phyloP scores from a whole-genome alignment of 2,113 vertebrate genomes.

The Paramisgurnus dabryanus region DNA sequence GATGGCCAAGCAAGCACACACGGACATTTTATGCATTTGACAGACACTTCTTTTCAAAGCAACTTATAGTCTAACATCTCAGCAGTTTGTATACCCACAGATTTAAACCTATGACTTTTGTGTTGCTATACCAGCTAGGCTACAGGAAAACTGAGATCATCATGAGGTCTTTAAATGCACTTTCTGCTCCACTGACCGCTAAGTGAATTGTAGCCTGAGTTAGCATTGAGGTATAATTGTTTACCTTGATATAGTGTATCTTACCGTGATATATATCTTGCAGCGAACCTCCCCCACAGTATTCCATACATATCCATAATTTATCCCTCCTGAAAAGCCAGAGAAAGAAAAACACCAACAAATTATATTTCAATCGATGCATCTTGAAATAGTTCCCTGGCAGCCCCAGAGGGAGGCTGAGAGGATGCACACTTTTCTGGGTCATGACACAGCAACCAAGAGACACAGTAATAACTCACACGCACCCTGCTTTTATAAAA shows the following conservation, averaged over 20 bases:
- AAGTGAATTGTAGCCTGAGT: background rate
- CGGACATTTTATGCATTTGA: too few relatives aligned
- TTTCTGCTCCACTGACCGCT: background rate
- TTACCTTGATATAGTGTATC: slow-evolving; percentile 16
- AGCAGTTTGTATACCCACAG: too few relatives aligned
- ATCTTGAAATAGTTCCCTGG: slow-evolving; percentile 31
- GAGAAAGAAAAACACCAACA: slow-evolving; percentile 43
- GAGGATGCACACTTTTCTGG: slow-evolving; percentile 40
- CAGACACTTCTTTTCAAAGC: too few relatives aligned
- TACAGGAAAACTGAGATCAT: too few relatives aligned
- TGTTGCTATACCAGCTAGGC: too few relatives aligned
- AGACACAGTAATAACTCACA: slow-evolving; percentile 25
- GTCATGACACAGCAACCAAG: slow-evolving; percentile 37
- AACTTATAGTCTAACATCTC: too few relatives aligned
- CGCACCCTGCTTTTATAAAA: slow-evolving; percentile 14
- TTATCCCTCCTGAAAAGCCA: slow-evolving; percentile 80
- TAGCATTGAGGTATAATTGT: slow-evolving; percentile 20
- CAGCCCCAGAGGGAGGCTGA: slow-evolving; percentile 20
- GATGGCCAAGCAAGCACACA: too few relatives aligned
- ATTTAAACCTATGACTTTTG: too few relatives aligned
- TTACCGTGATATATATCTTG: slow-evolving; percentile 83
- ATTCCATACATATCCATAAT: slow-evolving; percentile 89
- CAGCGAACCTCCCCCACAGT: slow-evolving; percentile 78
- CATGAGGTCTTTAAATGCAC: too few relatives aligned
- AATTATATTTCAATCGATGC: slow-evolving; percentile 45